These are phyloP conservation scores for Poecile montanus DNA, from an alignment of 2,797 vertebrate species.

Conservation along the genomic window DNA sequence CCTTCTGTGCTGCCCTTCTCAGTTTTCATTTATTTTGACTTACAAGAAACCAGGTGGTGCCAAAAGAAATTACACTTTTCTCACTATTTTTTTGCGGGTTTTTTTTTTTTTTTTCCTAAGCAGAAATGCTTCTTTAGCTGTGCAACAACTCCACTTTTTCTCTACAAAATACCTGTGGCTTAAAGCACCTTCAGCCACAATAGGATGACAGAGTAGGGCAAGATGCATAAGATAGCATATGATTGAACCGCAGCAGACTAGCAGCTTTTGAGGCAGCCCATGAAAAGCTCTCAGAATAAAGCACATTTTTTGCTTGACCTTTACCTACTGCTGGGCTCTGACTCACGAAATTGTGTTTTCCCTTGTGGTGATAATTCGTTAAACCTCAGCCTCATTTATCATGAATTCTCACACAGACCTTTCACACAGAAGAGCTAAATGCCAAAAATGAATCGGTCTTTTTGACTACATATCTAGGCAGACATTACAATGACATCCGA, in stretches of 20 bases:
- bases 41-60: neutral
- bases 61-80: neutral
- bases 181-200: neutral
- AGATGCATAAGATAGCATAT: neutral
- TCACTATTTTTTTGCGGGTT: neutral
- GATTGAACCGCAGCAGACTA: neutral
- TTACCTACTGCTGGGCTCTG: neutral
- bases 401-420: neutral
- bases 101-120: neutral
- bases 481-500: neutral
- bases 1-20: neutral
- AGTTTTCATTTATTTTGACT: neutral
- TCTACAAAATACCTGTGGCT: neutral
- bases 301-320: slow-evolving; percentile 3
- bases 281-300: neutral
- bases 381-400: slow-evolving; percentile 6
- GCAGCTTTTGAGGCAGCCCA: neutral
- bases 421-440: neutral
- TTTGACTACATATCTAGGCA: neutral
- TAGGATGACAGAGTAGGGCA: neutral
- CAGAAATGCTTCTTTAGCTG: neutral
- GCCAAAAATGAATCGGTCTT: neutral
- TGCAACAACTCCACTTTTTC: neutral
- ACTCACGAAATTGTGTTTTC: neutral
- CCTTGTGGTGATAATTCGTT: neutral